phyloP scores from a whole-genome alignment of 2,797 vertebrate genomes.

The Platalea minor region DNA sequence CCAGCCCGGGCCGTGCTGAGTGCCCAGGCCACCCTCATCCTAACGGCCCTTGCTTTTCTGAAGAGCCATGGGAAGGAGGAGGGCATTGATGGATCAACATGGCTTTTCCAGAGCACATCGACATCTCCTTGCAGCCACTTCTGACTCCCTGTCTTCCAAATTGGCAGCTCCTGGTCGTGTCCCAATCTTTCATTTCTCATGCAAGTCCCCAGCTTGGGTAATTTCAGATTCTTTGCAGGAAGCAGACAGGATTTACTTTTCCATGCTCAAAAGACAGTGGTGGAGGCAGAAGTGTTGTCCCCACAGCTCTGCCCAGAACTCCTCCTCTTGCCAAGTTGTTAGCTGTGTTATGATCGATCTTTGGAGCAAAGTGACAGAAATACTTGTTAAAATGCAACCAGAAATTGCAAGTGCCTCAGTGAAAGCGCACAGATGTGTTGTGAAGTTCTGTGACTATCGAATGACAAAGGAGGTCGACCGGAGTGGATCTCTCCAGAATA shows the following conservation, averaged over 20 bases:
- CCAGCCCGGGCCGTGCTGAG: background rate
- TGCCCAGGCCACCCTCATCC: background rate
- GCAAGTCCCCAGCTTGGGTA: background rate
- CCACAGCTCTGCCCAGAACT: background rate
- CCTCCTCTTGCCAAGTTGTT: slow-evolving; percentile 12
- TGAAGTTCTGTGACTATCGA: background rate
- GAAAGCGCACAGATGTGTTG: background rate
- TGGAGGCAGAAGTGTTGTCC: background rate
- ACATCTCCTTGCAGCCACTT: background rate
- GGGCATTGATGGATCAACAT: background rate
- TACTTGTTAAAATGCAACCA: slow-evolving; percentile 24
- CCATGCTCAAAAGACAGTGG: background rate
- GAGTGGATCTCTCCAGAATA: slow-evolving; percentile 69
- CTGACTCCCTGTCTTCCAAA: background rate
- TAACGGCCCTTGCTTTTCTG: background rate
- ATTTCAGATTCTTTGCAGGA: background rate
- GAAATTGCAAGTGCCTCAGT: background rate
- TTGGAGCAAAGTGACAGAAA: slow-evolving; percentile 15
- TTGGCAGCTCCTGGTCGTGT: background rate
- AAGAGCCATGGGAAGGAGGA: background rate
- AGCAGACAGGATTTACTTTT: background rate
- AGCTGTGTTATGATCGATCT: background rate
- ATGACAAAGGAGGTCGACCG: background rate
- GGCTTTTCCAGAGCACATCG: background rate
- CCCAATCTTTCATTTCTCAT: background rate